Evolutionary conservation across 2,797 vertebrate genomes (phyloP), one percentile per base, ranked within the genome.

Genomic region (Nyctibius grandis): DNA sequence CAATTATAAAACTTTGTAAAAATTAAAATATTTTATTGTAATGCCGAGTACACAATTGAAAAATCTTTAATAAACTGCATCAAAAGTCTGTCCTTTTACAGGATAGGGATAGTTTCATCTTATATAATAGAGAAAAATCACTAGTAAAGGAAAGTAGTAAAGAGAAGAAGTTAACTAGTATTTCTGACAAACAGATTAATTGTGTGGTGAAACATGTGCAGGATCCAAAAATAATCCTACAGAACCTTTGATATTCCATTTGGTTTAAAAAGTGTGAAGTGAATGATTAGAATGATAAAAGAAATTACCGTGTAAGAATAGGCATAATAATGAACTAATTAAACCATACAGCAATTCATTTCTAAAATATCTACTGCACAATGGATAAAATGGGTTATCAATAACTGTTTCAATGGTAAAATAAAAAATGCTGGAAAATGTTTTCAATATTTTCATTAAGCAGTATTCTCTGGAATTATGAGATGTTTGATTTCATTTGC

Each of bases 131-230:
- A 61, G 80, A 79, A 91, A 91, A 91, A 74, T 51, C 31, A 76
- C 69, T 91, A 64, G 88, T 96, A 96, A 91, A 89, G 40, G 53
- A 51, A 95, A 97, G 91, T 88, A 76, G 76, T 89, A 59, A 82
- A 61, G 72, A 47, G 68, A 83, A 93, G 47, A 89, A 86, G 92
- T 94, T 93, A 95, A 96, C 94, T 88, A 97, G 92, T 95, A 80
- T 95, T 95, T 97, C 96, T 97, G 97, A 97, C 96, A 96, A 97
- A 97, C 86, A 91, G 96, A 98, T 96, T 96, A 96, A 96, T 81
- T 79, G 85, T 97, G 65, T 95, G 76, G 88, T 95, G 87, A 96
- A 88, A 88, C 95, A 91, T 91, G 79, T 96, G 93, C 97, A 96
- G 44, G 86, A 94, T 96, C 91, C 96, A 93, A 96, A 94, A 95